Evolutionary conservation across 2,113 vertebrate species (phyloP).

Genomic region (Cynoglossus semilaevis): DNA sequence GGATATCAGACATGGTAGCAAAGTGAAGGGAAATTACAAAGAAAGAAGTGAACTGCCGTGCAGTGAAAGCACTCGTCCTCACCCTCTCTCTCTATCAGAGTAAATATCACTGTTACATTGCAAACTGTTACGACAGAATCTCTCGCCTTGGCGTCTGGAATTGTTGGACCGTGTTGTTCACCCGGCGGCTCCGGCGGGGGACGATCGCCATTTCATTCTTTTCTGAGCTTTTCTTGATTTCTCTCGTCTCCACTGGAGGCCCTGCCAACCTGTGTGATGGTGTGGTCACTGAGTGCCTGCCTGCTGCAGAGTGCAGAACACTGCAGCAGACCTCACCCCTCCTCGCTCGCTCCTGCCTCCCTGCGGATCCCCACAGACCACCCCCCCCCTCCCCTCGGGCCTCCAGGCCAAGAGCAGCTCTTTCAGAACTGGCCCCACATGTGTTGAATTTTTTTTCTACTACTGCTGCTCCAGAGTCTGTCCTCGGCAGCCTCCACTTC

Average conservation of each 20-base stretch:
- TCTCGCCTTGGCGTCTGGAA: conserved; percentile 69
- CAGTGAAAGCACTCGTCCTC: conserved; percentile 29
- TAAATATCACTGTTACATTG: conserved; percentile 79
- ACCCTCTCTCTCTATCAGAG: conserved; percentile 63
- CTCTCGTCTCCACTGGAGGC: conserved; percentile 43
- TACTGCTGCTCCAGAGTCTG: conserved; percentile 74
- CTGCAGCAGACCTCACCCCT: conserved; percentile 68
- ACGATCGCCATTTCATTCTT: conserved; percentile 36
- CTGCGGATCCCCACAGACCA: conserved; percentile 46
- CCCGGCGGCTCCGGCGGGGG: conserved; percentile 64
- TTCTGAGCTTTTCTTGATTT: not conserved
- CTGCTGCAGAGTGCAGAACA: conserved; percentile 68
- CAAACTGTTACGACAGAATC: conserved; percentile 62
- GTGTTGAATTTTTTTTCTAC: conserved; percentile 60
- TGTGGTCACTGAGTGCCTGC: conserved; percentile 81
- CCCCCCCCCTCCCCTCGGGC: conserved; percentile 12
- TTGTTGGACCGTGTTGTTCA: conserved; percentile 45
- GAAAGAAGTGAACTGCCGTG: conserved; percentile 49
- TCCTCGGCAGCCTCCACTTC: conserved; percentile 68
- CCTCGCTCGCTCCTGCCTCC: conserved; percentile 35
- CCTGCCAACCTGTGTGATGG: conserved; percentile 72
- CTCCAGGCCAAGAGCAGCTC: conserved; percentile 68
- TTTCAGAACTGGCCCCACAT: conserved; percentile 66
- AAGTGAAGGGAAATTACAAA: conserved; percentile 72
- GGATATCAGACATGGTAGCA: conserved; percentile 73